Evolutionary conservation across 2,113 vertebrate genomes (phyloP).

Genomic region (Capreolus pygargus): DNA sequence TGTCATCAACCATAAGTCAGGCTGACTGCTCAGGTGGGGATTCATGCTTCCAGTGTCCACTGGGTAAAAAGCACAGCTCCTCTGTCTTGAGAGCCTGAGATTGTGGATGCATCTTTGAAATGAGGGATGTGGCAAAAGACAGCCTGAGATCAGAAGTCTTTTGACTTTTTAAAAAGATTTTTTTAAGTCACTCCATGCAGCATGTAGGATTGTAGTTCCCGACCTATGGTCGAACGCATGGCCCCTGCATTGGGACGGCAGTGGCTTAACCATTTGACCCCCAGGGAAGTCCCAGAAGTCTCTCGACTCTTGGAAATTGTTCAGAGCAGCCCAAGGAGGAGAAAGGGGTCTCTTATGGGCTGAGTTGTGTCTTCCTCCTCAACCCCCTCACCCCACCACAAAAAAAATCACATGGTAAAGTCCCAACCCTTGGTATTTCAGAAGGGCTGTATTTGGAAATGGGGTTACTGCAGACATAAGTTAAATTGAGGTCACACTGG

Average conservation of each 20-base stretch:
- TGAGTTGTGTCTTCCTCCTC: background rate
- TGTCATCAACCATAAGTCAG: background rate
- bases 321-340: background rate
- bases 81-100: background rate
- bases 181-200: background rate
- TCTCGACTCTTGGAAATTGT: background rate
- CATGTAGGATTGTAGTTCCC: background rate
- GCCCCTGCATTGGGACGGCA: background rate
- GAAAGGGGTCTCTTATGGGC: background rate
- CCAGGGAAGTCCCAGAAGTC: background rate
- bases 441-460: background rate
- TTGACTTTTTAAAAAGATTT: background rate
- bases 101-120: background rate
- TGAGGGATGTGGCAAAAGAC: background rate
- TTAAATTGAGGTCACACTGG: background rate
- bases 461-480: background rate
- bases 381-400: background rate
- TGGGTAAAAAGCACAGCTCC: background rate
- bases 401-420: background rate
- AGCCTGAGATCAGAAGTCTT: background rate
- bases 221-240: accelerated
- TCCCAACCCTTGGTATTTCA: background rate
- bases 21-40: background rate
- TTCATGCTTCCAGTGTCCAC: background rate
- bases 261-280: background rate